These are phyloP conservation scores for Perca flavescens DNA, from an alignment of 2,113 vertebrate genomes.

Conservation along the genomic window DNA sequence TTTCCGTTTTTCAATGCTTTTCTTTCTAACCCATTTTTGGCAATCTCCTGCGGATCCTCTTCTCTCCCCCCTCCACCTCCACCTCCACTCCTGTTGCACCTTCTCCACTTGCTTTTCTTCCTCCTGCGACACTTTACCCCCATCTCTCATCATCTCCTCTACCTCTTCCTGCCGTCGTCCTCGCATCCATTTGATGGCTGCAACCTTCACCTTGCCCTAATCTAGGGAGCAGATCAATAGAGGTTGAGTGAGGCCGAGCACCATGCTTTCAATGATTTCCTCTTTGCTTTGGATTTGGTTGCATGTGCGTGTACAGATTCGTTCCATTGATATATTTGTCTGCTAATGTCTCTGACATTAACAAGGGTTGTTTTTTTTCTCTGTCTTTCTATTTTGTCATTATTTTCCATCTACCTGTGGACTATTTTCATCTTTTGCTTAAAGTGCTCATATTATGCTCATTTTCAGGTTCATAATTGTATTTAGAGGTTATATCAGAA, in stretches of 20 bases:
- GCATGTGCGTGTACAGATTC: slow-evolving; percentile 30
- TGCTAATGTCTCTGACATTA: slow-evolving; percentile 1
- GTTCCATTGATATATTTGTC: slow-evolving; percentile 14
- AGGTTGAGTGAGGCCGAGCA: slow-evolving; percentile 51
- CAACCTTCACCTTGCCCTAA: slow-evolving; percentile 70
- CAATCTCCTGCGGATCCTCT: not conserved
- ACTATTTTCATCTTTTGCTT: slow-evolving; percentile 20
- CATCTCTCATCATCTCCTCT: slow-evolving; percentile 49
- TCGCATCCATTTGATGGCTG: slow-evolving; percentile 52
- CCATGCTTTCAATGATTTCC: slow-evolving; percentile 49
- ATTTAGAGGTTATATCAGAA: too few relatives aligned
- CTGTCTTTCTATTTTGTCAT: not conserved
- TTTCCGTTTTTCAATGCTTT: slow-evolving; percentile 2
- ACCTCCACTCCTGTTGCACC: slow-evolving; percentile 8
- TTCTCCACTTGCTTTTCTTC: slow-evolving; percentile 24
- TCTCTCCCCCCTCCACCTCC: not conserved
- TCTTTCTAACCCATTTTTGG: not conserved
- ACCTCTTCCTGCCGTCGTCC: slow-evolving; percentile 43
- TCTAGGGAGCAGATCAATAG: slow-evolving; percentile 69
- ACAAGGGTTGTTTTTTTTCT: not conserved
- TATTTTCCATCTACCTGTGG: slow-evolving; percentile 3
- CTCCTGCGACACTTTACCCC: slow-evolving; percentile 45
- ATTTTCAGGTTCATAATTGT: too few relatives aligned
- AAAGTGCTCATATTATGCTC: too few relatives aligned
- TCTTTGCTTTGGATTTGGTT: slow-evolving; percentile 47